These are phyloP conservation scores for Corynorhinus townsendii DNA, from an alignment of 2,113 vertebrate genomes.

Conservation along the genomic window DNA sequence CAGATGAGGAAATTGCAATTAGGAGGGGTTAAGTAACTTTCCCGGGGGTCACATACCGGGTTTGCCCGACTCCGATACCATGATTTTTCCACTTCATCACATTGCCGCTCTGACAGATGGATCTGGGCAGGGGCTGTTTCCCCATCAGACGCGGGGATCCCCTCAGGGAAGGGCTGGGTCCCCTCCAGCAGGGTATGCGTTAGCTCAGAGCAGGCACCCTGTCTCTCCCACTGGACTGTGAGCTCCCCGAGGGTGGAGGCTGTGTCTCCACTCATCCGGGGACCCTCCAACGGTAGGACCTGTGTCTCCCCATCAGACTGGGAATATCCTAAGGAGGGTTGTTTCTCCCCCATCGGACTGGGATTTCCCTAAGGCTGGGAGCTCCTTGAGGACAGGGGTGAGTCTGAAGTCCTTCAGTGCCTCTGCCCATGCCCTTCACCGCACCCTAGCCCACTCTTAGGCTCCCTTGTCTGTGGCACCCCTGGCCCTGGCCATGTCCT, in stretches of 20 bases:
- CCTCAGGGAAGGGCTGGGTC: background rate
- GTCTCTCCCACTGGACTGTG: rapidly evolving
- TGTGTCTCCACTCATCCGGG: too few relatives aligned
- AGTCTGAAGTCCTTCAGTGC: background rate
- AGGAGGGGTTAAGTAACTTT: constrained; percentile 36
- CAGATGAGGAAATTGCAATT: constrained; percentile 50
- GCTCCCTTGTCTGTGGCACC: background rate
- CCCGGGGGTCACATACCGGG: background rate
- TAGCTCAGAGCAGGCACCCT: background rate
- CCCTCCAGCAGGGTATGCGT: rapidly evolving
- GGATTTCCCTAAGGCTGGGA: background rate
- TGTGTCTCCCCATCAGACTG: background rate
- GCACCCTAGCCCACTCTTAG: rapidly evolving
- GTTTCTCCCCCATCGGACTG: background rate
- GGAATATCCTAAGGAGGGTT: background rate
- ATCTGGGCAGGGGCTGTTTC: too few relatives aligned
- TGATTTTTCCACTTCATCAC: background rate
- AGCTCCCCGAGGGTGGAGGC: background rate
- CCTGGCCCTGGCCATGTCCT: background rate
- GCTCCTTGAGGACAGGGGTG: background rate
- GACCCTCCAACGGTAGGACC: background rate
- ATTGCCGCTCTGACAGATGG: background rate
- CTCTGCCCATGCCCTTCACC: background rate
- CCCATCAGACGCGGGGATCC: background rate
- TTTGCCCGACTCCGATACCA: background rate